These are phyloP conservation scores for Lacerta agilis DNA, from an alignment of 2,797 vertebrate species.

Conservation along the genomic window DNA sequence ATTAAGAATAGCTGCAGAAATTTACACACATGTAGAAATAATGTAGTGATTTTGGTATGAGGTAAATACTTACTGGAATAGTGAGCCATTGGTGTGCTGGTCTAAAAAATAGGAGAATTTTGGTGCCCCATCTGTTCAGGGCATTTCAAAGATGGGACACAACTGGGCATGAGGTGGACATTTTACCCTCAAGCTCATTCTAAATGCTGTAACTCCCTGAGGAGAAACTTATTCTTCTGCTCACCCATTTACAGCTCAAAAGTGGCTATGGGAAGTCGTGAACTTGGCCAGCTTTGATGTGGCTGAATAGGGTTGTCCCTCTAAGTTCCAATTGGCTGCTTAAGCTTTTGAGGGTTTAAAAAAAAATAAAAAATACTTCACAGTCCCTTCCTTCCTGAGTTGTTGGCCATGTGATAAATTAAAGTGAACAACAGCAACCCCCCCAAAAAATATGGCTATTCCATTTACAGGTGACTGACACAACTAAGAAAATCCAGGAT, in stretches of 20 bases:
- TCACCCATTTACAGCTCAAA: not conserved
- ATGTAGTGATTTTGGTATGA: not conserved
- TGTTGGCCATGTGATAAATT: not conserved
- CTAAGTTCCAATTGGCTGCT: not conserved
- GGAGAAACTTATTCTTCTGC: not conserved
- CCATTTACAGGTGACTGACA: not conserved
- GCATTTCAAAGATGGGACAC: not conserved
- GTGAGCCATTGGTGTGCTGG: not conserved
- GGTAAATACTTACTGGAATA: not conserved
- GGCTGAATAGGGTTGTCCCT: not conserved
- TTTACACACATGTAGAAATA: conserved; percentile 4
- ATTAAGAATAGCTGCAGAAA: not conserved
- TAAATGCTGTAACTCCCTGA: not conserved
- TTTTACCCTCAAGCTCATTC: not conserved
- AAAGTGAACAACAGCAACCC: not conserved
- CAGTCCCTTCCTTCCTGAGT: not conserved
- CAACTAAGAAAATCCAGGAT: not conserved
- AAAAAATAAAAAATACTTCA: not conserved
- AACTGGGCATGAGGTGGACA: not conserved
- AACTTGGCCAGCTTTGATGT: not conserved
- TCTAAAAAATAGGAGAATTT: not conserved
- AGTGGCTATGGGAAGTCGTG: not conserved
- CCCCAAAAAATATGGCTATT: not conserved
- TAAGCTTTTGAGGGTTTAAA: not conserved
- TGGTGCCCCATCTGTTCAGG: not conserved